Conservation (phyloP, 2,797 vertebrate species). For the Anguilla pacifica region DNA sequence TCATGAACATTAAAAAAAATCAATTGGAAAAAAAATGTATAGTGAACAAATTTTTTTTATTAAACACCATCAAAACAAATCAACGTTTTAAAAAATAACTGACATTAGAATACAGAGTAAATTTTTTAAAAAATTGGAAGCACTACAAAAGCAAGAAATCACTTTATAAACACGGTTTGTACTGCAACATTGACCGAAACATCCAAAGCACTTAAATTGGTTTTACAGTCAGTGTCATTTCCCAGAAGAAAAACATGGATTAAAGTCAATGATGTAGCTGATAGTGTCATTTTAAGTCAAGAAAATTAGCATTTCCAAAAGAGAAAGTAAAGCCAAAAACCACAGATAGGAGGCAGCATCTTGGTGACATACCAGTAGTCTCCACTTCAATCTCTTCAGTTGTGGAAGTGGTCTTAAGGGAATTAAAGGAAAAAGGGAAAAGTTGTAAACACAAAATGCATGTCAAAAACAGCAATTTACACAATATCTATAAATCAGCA, state of each 20-base stretch:
- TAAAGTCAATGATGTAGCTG: neutral
- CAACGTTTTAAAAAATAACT: neutral
- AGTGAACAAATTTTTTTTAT: neutral
- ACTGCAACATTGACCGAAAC: neutral
- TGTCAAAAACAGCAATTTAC: slow-evolving; percentile 44
- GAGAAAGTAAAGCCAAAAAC: slow-evolving; percentile 50
- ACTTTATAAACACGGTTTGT: neutral
- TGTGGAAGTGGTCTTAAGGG: slow-evolving; percentile 88
- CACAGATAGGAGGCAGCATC: slow-evolving; percentile 78
- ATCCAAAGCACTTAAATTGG: slow-evolving; percentile 9
- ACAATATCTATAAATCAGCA: neutral
- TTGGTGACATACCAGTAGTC: slow-evolving; percentile 87
- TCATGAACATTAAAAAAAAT: slow-evolving; percentile 3
- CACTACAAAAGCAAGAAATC: slow-evolving; percentile 17
- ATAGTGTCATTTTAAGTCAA: neutral
- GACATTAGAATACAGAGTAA: neutral
- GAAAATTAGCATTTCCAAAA: slow-evolving; percentile 58
- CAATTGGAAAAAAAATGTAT: slow-evolving; percentile 20
- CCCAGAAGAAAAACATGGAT: slow-evolving; percentile 29
- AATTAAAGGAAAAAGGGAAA: slow-evolving; percentile 87
- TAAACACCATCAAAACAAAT: slow-evolving; percentile 18
- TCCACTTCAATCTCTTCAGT: slow-evolving; percentile 84
- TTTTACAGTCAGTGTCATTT: slow-evolving; percentile 24
- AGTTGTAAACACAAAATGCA: slow-evolving; percentile 80
- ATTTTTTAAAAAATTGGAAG: neutral